Percentiles rank a stretch among this genome's conserved stretches.
phyloP scores from a whole-genome alignment of 2,888 invertebrate genomes.

The Agonopterix arenella region DNA sequence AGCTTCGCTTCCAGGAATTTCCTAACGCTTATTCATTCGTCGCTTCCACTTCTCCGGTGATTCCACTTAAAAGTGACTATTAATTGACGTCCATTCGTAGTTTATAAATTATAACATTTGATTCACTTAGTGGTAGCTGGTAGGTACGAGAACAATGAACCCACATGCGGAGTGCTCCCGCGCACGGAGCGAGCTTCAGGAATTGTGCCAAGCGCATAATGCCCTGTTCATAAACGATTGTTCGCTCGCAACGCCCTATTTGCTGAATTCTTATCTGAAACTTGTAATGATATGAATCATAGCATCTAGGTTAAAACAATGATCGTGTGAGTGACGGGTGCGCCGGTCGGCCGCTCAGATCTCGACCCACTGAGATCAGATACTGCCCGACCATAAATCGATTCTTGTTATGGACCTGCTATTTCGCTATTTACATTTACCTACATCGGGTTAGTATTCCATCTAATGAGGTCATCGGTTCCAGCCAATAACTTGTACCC shows the following conservation, averaged over 20 bases:
- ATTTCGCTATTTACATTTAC: conserved; percentile 57
- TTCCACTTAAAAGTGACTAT: conserved; percentile 13
- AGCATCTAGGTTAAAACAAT: conserved; percentile 60
- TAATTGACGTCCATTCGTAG: conserved; percentile 25
- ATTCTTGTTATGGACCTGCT: conserved; percentile 60
- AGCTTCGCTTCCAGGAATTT: neutral
- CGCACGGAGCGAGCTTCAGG: conserved; percentile 32
- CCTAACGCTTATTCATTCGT: conserved; percentile 5
- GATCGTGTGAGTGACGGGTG: conserved; percentile 60
- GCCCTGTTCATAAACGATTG: conserved; percentile 40
- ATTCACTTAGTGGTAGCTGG: conserved; percentile 6
- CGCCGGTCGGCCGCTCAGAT: conserved; percentile 56
- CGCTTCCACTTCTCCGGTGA: conserved; percentile 4
- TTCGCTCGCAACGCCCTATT: conserved; percentile 64
- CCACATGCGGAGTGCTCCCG: conserved; percentile 29
- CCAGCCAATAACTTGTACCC: conserved; percentile 34
- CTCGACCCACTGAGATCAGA: conserved; percentile 57
- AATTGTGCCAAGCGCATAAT: conserved; percentile 61
- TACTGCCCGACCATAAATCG: conserved; percentile 64
- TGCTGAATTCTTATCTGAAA: conserved; percentile 65
- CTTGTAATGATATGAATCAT: conserved; percentile 62
- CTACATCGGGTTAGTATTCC: conserved; percentile 49
- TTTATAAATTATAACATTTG: conserved; percentile 18
- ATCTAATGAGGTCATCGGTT: conserved; percentile 57
- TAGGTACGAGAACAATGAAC: conserved; percentile 24